Evolutionary conservation across 2,113 vertebrate genomes (phyloP), one percentile per base, ranked within the genome.

Genomic region (Rissa tridactyla): DNA sequence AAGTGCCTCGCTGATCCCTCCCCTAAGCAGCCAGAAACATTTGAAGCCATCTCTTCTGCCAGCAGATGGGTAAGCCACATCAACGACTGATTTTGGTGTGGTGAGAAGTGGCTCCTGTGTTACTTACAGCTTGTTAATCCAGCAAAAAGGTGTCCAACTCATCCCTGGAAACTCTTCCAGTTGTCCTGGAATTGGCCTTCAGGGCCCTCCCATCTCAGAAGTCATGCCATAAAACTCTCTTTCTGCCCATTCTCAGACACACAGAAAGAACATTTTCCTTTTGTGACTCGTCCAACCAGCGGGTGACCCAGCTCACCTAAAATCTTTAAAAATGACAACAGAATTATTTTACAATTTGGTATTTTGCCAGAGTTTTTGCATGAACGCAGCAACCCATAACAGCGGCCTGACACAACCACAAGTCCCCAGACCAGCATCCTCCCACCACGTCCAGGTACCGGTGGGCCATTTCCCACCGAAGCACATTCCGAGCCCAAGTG

Each of bases 241-340:
- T 94, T 91, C 51, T 80, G 23, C 51, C n/a, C 51, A 23, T 76
- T 82, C 83, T 54, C 76, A 76, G 66, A 29, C 21, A 60, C 51
- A 15, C 14, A 66, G n/a, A 87, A 76, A 80, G 62, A 84, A 87
- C 32, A 27, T 80, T 80, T 92, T 86, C 72, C 71, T 83, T 40
- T 3, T 5, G 5, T 68, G 92, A 96, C 76, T 94, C 80, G 72
- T 47, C 34, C 5, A 0, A 40, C 16, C 27, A 52, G 15, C 23
- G 71, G 9, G 15, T 38, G 66, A 88, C 54, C 52, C 66, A 42
- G 36, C 16, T 86, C 30, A 17, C 34, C 61, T 21, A n/a, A 73
- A 82, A 40, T 10, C 80, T 34, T 88, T 26, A 11, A 46, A 66
- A 80, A 72, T 7, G 6, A 75, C 66, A 79, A 70, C 40, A 49